These are phyloP conservation scores for Formica selysi DNA, from an alignment of 1,140 invertebrate species.

Conservation along the genomic window DNA sequence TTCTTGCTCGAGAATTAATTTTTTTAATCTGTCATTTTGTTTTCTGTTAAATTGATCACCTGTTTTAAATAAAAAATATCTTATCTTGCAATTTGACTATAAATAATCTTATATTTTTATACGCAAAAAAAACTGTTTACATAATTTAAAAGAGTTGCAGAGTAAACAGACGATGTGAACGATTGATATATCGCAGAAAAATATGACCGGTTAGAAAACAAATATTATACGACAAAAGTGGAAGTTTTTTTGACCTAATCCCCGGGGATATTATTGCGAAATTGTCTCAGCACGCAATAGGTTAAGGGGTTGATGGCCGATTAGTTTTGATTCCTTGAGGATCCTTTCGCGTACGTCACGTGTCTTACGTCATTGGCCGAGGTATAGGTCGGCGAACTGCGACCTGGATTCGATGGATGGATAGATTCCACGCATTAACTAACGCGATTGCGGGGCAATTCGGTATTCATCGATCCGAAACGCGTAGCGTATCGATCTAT, in stretches of 20 bases:
- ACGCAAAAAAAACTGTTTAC: background rate
- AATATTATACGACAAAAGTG: background rate
- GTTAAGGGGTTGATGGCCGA: slow-evolving; percentile 12
- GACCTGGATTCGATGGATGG: slow-evolving; percentile 54
- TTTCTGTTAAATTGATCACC: background rate
- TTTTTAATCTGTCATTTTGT: background rate
- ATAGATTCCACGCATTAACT: slow-evolving; percentile 61
- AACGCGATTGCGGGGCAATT: slow-evolving; percentile 32
- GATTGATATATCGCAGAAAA: background rate
- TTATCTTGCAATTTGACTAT: background rate
- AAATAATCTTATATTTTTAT: too few relatives aligned
- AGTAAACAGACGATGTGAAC: too few relatives aligned
- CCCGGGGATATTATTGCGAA: background rate
- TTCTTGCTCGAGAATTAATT: background rate
- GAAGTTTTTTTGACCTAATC: background rate
- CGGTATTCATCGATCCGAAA: slow-evolving; percentile 38
- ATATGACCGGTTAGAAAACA: background rate
- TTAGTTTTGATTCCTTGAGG: slow-evolving; percentile 52
- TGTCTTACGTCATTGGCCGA: slow-evolving; percentile 43
- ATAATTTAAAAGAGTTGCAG: background rate
- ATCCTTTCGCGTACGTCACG: slow-evolving; percentile 34
- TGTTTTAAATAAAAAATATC: background rate
- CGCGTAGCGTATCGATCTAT: slow-evolving; percentile 43
- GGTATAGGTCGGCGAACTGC: slow-evolving; percentile 59
- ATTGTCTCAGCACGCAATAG: background rate